Conservation (phyloP, 2,797 vertebrate genomes). For the Tangara arthus region DNA sequence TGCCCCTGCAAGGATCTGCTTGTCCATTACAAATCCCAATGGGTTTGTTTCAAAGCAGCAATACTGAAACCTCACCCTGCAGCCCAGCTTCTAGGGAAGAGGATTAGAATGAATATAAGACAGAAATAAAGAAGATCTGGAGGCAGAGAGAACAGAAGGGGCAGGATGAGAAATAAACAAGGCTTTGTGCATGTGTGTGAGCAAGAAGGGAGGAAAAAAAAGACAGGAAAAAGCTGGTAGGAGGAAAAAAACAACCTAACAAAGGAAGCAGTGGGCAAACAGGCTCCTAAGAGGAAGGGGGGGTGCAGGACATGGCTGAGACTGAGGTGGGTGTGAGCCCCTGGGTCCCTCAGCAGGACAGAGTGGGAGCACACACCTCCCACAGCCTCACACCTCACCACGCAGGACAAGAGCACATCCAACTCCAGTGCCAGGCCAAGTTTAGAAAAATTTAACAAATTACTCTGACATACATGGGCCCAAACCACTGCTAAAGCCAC, state of each 20-base stretch:
- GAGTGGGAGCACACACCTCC: background rate
- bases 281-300: background rate
- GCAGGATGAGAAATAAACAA: background rate
- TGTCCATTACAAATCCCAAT: conserved; percentile 2
- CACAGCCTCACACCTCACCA: background rate
- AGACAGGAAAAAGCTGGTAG: background rate
- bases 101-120: background rate
- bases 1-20: background rate
- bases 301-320: fast-evolving
- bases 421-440: background rate
- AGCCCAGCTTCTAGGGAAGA: background rate
- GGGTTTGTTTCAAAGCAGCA: background rate
- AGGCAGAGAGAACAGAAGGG: background rate
- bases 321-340: background rate
- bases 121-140: background rate
- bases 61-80: background rate
- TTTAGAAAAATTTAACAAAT: background rate
- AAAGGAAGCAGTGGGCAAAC: background rate
- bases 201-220: background rate
- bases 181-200: background rate
- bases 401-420: background rate
- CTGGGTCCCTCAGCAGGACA: background rate
- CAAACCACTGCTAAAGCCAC: background rate
- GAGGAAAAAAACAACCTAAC: background rate
- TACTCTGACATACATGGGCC: background rate